Evolutionary conservation across 92 coral and sea anemone species (phyloP), one percentile per base, ranked within the genome.

Genomic region (Epizoanthus ramosus): DNA sequence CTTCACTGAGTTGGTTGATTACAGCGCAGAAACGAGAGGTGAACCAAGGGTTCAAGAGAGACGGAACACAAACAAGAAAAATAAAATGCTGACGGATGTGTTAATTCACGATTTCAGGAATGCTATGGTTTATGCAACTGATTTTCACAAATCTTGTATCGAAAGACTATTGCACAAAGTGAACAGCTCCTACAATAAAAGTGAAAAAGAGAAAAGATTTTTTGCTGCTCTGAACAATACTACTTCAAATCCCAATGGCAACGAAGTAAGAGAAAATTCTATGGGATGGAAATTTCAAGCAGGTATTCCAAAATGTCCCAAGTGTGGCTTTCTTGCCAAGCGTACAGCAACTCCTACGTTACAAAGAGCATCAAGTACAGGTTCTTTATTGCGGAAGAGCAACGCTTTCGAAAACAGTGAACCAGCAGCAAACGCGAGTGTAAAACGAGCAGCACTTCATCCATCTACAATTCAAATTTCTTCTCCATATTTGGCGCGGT

Each of bases 71-170:
- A 76, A 89, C 1, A 86, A 66, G 64, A 89, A 88, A 80, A 87
- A 68, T 58, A 88, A 81, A 1, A 60, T 83, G 33, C 86, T 97
- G 25, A 93, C 98, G 6, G 94, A 97, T 21, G 91, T 89, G 18
- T 79, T 97, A 14, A 77, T 97, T 47, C 87, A 88, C 61, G 94
- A 91, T 74, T 97, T 97, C 79, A 90, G 93, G 71, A 90, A 83
- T 57, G 94, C 99, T 13, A 91, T 97, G 91, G 99, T 97, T 17
- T 97, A 97, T 73, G 92, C 98, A 6, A 69, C 93, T 35, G 99
- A 97, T 64, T 94, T 97, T 74, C 99, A 97, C 85, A 92, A 92
- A 23, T 89, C 98, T 3, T 97, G 99, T 77, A 86, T 93, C 81
- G 97, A 92, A 81, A 85, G 99, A 39, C 85, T 97, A 47, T 81